A percentile compares a stretch with the other conserved stretches of the same genome.
Conservation (phyloP, 2,113 vertebrate genomes). For the Halichoeres trimaculatus region DNA sequence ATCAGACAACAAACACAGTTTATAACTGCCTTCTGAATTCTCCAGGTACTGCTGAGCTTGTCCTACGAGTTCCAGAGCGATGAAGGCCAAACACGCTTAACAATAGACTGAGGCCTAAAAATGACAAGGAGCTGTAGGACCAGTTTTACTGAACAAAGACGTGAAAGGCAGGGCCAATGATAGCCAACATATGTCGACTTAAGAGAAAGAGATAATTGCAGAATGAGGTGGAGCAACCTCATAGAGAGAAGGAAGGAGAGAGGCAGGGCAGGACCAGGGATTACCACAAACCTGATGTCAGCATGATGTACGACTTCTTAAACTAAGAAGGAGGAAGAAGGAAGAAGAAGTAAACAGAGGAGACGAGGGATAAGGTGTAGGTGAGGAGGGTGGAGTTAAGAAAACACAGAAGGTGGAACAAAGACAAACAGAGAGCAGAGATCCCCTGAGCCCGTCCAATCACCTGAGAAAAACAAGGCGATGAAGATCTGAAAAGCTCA, state of each 20-base stretch:
- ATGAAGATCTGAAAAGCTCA: conserved; percentile 48
- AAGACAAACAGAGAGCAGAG: conserved; percentile 63
- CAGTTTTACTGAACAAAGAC: conserved; percentile 69
- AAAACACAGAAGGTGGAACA: conserved; percentile 53
- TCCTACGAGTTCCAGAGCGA: conserved; percentile 60
- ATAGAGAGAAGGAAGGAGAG: not conserved
- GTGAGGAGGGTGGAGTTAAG: conserved; percentile 73
- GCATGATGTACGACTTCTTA: not conserved
- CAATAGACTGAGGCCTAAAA: conserved; percentile 47
- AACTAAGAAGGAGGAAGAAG: conserved; percentile 22
- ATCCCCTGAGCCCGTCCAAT: conserved; percentile 58
- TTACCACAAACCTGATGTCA: conserved; percentile 2
- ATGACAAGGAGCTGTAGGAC: conserved; percentile 57
- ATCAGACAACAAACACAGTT: not conserved
- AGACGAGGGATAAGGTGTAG: conserved; percentile 26
- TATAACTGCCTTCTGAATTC: conserved; percentile 2
- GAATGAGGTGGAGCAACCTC: conserved; percentile 14
- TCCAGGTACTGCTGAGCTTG: conserved; percentile 42
- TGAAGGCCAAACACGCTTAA: conserved; percentile 24
- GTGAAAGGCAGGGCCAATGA: conserved; percentile 12
- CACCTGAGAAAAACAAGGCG: conserved; percentile 43
- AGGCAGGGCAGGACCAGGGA: not conserved
- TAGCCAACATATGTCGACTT: not conserved
- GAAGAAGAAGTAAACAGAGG: conserved; percentile 15
- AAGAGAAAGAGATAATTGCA: not conserved